Conservation (phyloP, 2,888 invertebrate genomes). For the Pyrgus malvae region DNA sequence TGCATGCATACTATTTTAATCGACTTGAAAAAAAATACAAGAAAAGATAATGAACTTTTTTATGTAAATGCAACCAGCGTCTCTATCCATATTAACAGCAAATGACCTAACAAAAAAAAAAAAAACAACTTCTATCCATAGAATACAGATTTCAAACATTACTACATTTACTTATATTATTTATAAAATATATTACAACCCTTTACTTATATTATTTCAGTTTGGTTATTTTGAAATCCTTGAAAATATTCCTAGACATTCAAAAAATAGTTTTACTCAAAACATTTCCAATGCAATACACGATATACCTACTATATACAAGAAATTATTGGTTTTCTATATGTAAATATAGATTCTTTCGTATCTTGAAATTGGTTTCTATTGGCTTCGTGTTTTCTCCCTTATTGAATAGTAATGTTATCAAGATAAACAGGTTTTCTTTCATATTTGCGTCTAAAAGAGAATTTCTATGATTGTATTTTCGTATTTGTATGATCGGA, state of each 20-base stretch:
- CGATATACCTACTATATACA: constrained; percentile 13
- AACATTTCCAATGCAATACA: constrained; percentile 13
- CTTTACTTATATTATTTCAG: no score
- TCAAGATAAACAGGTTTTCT: constrained; percentile 17
- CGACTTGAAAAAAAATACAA: no score
- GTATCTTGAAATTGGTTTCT: constrained; percentile 47
- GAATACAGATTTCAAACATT: no score
- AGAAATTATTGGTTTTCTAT: constrained; percentile 47
- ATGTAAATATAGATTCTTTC: constrained; percentile 47
- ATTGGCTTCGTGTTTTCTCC: constrained; percentile 44
- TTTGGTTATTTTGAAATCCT: not conserved
- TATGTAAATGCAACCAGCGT: no score
- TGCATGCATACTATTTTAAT: no score
- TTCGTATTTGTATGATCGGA: constrained; percentile 4
- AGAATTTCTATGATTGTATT: not conserved
- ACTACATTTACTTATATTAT: no score
- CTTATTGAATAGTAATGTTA: constrained; percentile 42
- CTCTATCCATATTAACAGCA: no score
- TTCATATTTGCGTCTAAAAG: constrained; percentile 1
- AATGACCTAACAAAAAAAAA: no score
- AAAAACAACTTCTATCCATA: no score
- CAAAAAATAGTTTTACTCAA: constrained; percentile 1
- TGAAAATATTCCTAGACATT: not conserved
- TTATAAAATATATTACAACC: no score
- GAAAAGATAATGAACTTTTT: no score